A percentile compares a stretch with the other conserved stretches of the same genome.
phyloP scores from a whole-genome alignment of 2,888 invertebrate genomes.

The Rotaria sp. region DNA sequence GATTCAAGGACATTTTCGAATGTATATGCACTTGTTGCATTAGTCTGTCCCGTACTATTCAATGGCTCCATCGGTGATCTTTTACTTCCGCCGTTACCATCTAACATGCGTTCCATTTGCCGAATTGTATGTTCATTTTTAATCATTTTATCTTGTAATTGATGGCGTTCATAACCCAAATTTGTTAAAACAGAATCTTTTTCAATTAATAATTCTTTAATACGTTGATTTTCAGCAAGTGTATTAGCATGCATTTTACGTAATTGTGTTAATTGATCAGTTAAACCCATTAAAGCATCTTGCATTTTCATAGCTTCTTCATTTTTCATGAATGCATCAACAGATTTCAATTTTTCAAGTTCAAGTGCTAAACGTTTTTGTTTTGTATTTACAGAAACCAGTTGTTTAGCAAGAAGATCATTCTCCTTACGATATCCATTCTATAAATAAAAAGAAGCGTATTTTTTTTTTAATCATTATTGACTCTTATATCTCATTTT shows the following conservation, averaged over 20 bases:
- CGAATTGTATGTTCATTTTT: conserved; percentile 40
- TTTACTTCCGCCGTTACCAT: background rate
- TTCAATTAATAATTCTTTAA: conserved; percentile 41
- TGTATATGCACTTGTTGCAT: background rate
- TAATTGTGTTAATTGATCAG: conserved; percentile 38
- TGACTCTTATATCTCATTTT: background rate
- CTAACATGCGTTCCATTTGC: conserved; percentile 39
- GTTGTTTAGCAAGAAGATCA: conserved; percentile 40
- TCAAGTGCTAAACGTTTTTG: conserved; percentile 40
- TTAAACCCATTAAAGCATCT: conserved; percentile 39
- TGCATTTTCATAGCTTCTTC: conserved; percentile 41
- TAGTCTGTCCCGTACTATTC: background rate
- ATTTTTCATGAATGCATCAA: conserved; percentile 37
- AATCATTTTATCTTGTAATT: conserved; percentile 39
- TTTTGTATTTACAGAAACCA: conserved; percentile 40
- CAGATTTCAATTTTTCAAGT: conserved; percentile 39
- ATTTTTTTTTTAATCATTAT: background rate
- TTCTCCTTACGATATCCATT: conserved; percentile 40
- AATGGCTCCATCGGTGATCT: background rate
- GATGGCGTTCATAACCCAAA: conserved; percentile 40
- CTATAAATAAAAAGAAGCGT: background rate
- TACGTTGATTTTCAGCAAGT: conserved; percentile 38
- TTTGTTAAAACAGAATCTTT: conserved; percentile 35
- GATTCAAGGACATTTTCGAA: conserved; percentile 5
- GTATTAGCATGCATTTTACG: conserved; percentile 39